A percentile compares a stretch with the other conserved stretches of the same genome.
Conservation (phyloP, 92 coral and sea anemone species). For the Desmophyllum pertusum region DNA sequence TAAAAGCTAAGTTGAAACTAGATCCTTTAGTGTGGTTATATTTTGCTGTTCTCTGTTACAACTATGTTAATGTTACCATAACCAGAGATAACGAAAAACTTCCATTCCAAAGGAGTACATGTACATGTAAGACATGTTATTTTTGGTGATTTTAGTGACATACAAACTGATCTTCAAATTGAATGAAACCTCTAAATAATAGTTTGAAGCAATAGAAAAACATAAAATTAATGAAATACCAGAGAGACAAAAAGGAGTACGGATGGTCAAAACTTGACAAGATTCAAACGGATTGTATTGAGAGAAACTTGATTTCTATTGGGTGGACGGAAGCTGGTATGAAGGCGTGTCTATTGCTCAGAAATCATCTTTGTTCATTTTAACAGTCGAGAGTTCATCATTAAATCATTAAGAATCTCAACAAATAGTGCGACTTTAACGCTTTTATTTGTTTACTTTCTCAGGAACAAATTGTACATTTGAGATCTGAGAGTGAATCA, state of each 20-base stretch:
- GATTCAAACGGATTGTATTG: too few relatives aligned
- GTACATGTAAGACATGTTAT: background rate
- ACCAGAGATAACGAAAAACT: background rate
- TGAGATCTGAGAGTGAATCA: constrained; percentile 67
- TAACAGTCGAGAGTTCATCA: background rate
- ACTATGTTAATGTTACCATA: background rate
- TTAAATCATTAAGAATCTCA: background rate
- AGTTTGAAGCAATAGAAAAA: too few relatives aligned
- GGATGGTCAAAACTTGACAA: too few relatives aligned
- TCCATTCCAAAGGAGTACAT: background rate
- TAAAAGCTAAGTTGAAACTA: background rate
- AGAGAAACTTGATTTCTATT: too few relatives aligned
- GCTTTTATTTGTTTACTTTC: background rate
- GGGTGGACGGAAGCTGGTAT: too few relatives aligned
- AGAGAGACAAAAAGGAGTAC: too few relatives aligned
- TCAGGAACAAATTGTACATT: constrained; percentile 75
- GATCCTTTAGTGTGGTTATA: background rate
- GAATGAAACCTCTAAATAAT: too few relatives aligned
- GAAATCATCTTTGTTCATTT: background rate
- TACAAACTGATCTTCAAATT: too few relatives aligned
- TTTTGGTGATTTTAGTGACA: too few relatives aligned
- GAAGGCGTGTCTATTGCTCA: too few relatives aligned
- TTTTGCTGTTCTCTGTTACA: background rate
- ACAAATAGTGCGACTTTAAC: background rate
- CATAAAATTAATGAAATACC: too few relatives aligned